Conservation (phyloP, 2,888 invertebrate genomes). For the Oeneis ivallda region DNA sequence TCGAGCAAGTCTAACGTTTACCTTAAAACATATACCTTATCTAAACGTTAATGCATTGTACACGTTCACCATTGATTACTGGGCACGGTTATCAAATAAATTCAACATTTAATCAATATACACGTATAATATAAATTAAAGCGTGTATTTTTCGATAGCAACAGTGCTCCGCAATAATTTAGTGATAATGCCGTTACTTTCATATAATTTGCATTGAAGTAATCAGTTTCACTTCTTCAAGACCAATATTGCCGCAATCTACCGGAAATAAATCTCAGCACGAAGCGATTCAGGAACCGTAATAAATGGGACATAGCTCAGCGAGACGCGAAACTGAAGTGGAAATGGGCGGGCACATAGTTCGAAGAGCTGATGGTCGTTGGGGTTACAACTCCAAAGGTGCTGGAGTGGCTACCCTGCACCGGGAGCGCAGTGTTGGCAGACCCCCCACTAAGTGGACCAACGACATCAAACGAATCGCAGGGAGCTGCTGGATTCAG, state of each 20-base stretch:
- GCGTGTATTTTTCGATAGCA: constrained; percentile 29
- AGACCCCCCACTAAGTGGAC: too few relatives aligned
- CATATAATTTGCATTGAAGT: constrained; percentile 16
- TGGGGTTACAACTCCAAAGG: too few relatives aligned
- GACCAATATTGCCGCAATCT: background rate
- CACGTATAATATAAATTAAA: constrained; percentile 29
- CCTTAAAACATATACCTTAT: constrained; percentile 27
- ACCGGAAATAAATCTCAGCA: constrained; percentile 1
- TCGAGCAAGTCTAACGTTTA: constrained; percentile 9
- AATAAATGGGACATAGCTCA: background rate
- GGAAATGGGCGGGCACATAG: too few relatives aligned
- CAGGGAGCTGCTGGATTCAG: too few relatives aligned
- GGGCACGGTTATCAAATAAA: constrained; percentile 37
- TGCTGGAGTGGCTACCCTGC: too few relatives aligned
- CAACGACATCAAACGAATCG: too few relatives aligned
- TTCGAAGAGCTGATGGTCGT: too few relatives aligned
- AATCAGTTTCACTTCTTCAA: constrained; percentile 14
- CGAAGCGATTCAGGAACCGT: background rate
- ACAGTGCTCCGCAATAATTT: constrained; percentile 19
- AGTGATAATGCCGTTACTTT: constrained; percentile 9
- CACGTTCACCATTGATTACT: constrained; percentile 31
- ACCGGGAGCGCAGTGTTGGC: too few relatives aligned
- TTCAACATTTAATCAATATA: constrained; percentile 38
- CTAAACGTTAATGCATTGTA: constrained; percentile 27
- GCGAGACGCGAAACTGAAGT: too few relatives aligned